Conservation (phyloP, 2,888 invertebrate genomes). For the Liopterus haemorrhoidalis region DNA sequence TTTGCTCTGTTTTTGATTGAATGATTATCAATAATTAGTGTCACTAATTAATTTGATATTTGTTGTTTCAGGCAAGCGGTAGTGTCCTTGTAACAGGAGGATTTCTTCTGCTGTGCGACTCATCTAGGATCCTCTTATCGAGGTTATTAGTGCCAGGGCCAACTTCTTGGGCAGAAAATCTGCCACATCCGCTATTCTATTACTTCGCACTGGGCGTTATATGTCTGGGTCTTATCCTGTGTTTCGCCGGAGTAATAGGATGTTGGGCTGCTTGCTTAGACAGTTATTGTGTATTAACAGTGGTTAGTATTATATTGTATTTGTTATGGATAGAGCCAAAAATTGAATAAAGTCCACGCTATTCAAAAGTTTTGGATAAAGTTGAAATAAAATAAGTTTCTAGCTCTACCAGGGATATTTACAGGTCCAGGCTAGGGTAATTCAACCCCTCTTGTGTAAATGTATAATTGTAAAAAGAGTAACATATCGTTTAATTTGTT, state of each 20-base stretch:
- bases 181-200: conserved; percentile 69
- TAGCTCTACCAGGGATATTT: too few species aligned
- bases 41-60: conserved; percentile 2
- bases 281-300: conserved; percentile 64
- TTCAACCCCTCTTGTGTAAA: too few species aligned
- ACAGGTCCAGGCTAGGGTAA: too few species aligned
- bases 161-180: conserved; percentile 46
- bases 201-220: conserved; percentile 67
- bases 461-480: too few species aligned
- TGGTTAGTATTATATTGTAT: conserved; percentile 55
- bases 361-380: too few species aligned
- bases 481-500: too few species aligned
- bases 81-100: conserved; percentile 65
- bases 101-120: conserved; percentile 65
- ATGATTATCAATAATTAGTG: too few species aligned
- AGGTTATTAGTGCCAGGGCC: conserved; percentile 61
- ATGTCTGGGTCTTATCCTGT: conserved; percentile 62
- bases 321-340: too few species aligned
- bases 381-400: too few species aligned
- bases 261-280: conserved; percentile 77
- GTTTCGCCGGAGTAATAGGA: conserved; percentile 65
- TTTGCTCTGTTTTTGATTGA: too few species aligned
- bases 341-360: too few species aligned
- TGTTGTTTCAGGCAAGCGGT: conserved; percentile 61
- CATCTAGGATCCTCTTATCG: conserved; percentile 64